A percentile compares a stretch with the other conserved stretches of the same genome.
phyloP scores from a whole-genome alignment of 2,888 invertebrate species.

The Leptinotarsa rubiginosa region DNA sequence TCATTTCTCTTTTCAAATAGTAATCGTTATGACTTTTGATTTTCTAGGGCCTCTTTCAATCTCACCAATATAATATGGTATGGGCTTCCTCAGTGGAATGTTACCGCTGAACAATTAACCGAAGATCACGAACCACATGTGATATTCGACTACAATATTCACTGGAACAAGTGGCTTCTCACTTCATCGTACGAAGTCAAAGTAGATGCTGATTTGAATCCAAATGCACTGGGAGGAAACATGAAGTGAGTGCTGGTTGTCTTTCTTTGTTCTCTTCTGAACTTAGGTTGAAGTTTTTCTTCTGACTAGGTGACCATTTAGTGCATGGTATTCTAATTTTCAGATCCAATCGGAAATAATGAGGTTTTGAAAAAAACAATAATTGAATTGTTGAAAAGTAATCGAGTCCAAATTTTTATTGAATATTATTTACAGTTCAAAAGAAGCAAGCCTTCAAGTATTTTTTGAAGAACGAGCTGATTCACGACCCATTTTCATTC shows the following conservation, averaged over 20 bases:
- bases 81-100: constrained; percentile 23
- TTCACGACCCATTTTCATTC: too few species aligned
- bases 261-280: neutral
- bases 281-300: neutral
- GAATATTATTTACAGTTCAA: too few species aligned
- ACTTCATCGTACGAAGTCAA: neutral
- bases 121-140: constrained; percentile 7
- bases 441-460: too few species aligned
- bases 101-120: constrained; percentile 3
- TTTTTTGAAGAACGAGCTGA: too few species aligned
- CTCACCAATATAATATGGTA: constrained; percentile 16
- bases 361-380: too few species aligned
- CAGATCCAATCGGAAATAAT: too few species aligned
- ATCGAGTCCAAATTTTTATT: too few species aligned
- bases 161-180: constrained; percentile 6
- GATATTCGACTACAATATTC: constrained; percentile 1
- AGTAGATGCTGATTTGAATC: neutral
- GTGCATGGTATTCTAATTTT: too few species aligned
- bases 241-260: neutral
- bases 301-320: too few species aligned
- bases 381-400: too few species aligned
- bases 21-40: neutral
- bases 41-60: constrained; percentile 14
- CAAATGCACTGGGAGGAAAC: neutral
- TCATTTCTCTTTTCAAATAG: too few species aligned